These are phyloP conservation scores for Mesoligia furuncula DNA, from an alignment of 2,888 invertebrate species.

Conservation along the genomic window DNA sequence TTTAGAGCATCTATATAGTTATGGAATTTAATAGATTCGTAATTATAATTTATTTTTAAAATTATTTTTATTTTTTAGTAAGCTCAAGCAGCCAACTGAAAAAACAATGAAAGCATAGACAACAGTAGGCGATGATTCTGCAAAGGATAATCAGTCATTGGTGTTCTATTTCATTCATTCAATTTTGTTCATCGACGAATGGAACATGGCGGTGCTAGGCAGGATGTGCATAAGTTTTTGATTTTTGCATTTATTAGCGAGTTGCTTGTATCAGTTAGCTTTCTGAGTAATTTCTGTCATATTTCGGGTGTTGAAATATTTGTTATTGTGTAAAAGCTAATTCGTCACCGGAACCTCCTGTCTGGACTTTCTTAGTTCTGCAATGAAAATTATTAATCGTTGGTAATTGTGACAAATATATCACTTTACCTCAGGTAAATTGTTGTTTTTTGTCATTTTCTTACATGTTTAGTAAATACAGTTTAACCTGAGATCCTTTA, in stretches of 20 bases:
- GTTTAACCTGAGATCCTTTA: slow-evolving; percentile 46
- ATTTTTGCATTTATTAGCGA: slow-evolving; percentile 83
- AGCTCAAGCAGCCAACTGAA: slow-evolving; percentile 4
- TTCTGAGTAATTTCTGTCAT: slow-evolving; percentile 69
- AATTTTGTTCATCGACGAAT: slow-evolving; percentile 78
- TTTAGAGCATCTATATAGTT: neutral
- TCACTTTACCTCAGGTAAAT: slow-evolving; percentile 86
- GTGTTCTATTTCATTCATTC: slow-evolving; percentile 67
- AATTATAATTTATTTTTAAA: neutral
- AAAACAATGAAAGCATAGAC: slow-evolving; percentile 48
- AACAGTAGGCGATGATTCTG: slow-evolving; percentile 54
- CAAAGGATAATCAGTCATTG: slow-evolving; percentile 61
- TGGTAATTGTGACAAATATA: slow-evolving; percentile 89
- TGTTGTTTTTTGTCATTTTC: slow-evolving; percentile 75
- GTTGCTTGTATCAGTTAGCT: slow-evolving; percentile 75
- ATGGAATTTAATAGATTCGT: no score
- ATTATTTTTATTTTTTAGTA: neutral
- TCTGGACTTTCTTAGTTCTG: slow-evolving; percentile 79
- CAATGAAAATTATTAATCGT: slow-evolving; percentile 89
- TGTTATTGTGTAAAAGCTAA: slow-evolving; percentile 69
- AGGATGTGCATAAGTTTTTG: slow-evolving; percentile 88
- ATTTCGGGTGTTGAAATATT: slow-evolving; percentile 69
- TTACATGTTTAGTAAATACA: slow-evolving; percentile 39
- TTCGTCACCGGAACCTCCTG: slow-evolving; percentile 65
- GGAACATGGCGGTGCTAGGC: slow-evolving; percentile 89